Base-by-base conservation (phyloP, 2,113 vertebrate species). In the Chionis minor region DNA sequence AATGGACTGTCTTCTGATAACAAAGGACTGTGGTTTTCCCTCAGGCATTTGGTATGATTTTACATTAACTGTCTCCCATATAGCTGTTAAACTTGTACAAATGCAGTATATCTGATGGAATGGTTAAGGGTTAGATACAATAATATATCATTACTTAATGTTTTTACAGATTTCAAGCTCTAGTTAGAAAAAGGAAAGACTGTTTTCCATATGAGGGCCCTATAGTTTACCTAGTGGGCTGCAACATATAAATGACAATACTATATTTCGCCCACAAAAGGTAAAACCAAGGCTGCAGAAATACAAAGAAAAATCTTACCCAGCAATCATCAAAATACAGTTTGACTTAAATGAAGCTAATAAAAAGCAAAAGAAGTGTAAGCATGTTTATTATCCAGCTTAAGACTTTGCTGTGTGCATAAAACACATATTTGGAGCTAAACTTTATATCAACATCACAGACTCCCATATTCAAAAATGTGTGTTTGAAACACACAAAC, bases 1-100 rank as follows among this genome's bases (percentile, higher is more conserved):
- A 96, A 94, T 92, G n/a, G 17, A 94, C 38, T 90, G 11, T 88
- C 42, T 86, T 71, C 61, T 77, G 58, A 56, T 89, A 94, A 28
- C 51, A 62, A 9, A 89, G 49, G 55, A 20, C 21, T 81, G 16
- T 52, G 27, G 15, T 79, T 92, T 95, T 86, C 62, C 72, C 56
- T 94, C 32, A 89, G 88, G 73, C 49, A 14, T 42, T 90, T 80
- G 23, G 32, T 90, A 47, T 6, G 2, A 71, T 81, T 92, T 94
- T 91, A 89, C 19, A 27, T 69, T 19, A 66, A 91, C 10, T 52
- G 6, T 56, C 51, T 92, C 45, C 17, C 32, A 75, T 26, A 81
- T 40, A 80, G 35, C 45, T 80, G 35, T 83, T 96, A 87, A 81
- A 55, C 47, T 88, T 90, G 51, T 77, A 72, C 40, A 86, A 95